These are phyloP conservation scores for Coryphaenoides rupestris DNA, from an alignment of 2,113 vertebrate species.

Conservation along the genomic window DNA sequence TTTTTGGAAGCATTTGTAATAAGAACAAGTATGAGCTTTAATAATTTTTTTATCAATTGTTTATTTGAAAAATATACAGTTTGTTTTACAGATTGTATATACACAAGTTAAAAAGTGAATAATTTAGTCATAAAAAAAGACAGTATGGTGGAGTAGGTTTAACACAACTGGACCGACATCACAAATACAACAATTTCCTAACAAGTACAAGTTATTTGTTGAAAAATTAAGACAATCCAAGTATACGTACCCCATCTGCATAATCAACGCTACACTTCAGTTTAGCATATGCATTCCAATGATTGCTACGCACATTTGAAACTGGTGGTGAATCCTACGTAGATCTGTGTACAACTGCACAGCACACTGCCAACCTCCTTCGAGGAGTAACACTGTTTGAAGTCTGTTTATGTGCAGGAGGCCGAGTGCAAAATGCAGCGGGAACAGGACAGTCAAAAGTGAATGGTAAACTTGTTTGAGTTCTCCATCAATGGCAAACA, in stretches of 20 bases:
- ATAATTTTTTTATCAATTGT: constrained; percentile 13
- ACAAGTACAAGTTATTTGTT: too few relatives aligned
- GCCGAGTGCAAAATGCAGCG: constrained; percentile 5
- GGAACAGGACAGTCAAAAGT: neutral
- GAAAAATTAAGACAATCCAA: too few relatives aligned
- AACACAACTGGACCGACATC: constrained; percentile 35
- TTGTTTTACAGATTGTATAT: constrained; percentile 34
- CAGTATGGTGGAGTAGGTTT: constrained; percentile 38
- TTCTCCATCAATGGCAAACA: constrained; percentile 10
- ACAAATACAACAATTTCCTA: neutral
- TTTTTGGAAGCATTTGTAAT: too few relatives aligned
- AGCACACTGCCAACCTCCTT: neutral
- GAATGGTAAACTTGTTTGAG: neutral
- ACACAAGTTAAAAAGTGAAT: constrained; percentile 55
- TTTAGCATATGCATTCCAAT: too few relatives aligned
- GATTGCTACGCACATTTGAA: too few relatives aligned
- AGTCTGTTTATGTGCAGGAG: constrained; percentile 46
- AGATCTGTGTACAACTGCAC: too few relatives aligned
- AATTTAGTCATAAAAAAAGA: constrained; percentile 64
- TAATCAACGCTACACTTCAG: constrained; percentile 13
- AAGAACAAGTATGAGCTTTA: too few relatives aligned
- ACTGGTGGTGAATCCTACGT: too few relatives aligned
- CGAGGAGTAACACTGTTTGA: constrained; percentile 40
- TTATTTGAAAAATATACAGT: constrained; percentile 44
- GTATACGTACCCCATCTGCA: neutral